Base-by-base conservation (phyloP, 2,797 vertebrate species). In the Podarcis lilfordi region DNA sequence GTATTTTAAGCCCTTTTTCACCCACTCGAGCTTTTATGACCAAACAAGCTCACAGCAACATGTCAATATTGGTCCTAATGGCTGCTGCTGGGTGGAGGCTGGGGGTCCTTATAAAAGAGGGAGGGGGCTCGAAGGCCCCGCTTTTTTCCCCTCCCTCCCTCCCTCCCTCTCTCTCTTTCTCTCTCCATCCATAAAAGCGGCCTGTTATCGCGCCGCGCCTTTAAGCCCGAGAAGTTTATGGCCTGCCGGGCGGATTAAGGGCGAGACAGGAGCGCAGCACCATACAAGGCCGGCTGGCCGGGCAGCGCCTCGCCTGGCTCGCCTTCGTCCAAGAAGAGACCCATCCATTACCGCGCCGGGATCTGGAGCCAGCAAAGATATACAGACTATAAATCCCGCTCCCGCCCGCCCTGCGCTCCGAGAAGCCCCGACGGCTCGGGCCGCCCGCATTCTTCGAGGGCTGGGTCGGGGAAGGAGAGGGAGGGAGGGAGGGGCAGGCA, bases 311-410 rank as follows among this genome's bases (percentile, higher is more conserved):
- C 95, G 96, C 93, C 96, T 96, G 96, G 93, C 96, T 96, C 77
- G 95, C 95, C 95, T 97, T 94, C 95, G 94, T 97, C 96, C 97
- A 97, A 97, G 96, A 97, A 97, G 96, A 98, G 88, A 95, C 93
- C 96, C 95, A 96, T 98, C 97, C 96, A 96, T 96, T 97, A 96
- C 95, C 89, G 15, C 90, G 93, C 96, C 96, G 96, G 96, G 96
- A 97, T 98, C 97, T 98, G 98, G 98, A 98, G 98, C 98, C 98
- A 97, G 97, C 89, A 93, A 97, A 97, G 96, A 96, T 98, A 98
- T 89, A 99, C 98, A 99, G 97, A 97, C 97, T 95, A 97, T 99
- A 98, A 99, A 98, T 98, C 94, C 96, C 85, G 87, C 86, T 88
- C 76, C 92, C 95, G 95, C 90, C 92, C 82, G 85, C 91, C 84